Percentiles rank a stretch among this genome's conserved stretches.
phyloP scores from a whole-genome alignment of 2,888 invertebrate genomes.

The Phrixothrix hirtus region DNA sequence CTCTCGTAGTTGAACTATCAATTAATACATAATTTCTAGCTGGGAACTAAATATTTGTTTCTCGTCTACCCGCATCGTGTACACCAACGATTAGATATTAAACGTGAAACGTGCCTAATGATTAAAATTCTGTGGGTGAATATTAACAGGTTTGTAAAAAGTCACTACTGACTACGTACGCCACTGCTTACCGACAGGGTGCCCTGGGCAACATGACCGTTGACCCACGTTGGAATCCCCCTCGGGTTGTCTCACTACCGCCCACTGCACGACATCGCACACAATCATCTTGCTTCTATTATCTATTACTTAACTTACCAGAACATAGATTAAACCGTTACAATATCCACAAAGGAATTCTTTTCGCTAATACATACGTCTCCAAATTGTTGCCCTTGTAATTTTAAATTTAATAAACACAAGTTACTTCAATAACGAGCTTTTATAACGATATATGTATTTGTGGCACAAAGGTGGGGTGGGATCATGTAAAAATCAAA shows the following conservation, averaged over 20 bases:
- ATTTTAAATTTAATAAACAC: too few species aligned
- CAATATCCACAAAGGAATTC: conserved; percentile 10
- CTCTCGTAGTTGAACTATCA: not conserved
- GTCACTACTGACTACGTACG: conserved; percentile 9
- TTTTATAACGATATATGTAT: too few species aligned
- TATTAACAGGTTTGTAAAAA: conserved; percentile 6
- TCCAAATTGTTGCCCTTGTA: not conserved
- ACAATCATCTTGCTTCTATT: conserved; percentile 19
- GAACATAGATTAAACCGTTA: conserved; percentile 24
- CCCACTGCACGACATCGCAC: conserved; percentile 30
- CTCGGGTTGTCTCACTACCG: conserved; percentile 24
- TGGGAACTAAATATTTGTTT: not conserved
- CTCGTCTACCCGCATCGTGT: conserved; percentile 1
- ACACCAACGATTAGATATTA: conserved; percentile 1
- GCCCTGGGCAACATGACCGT: conserved; percentile 36
- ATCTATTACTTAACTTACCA: conserved; percentile 24
- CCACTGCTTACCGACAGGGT: conserved; percentile 32
- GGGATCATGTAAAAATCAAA: too few species aligned
- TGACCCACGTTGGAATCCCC: conserved; percentile 36
- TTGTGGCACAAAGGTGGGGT: too few species aligned
- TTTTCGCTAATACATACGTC: not conserved
- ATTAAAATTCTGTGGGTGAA: not conserved
- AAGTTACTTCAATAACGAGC: too few species aligned
- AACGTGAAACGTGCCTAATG: not conserved
- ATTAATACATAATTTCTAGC: not conserved